Percentiles rank a stretch among this genome's conserved stretches.
These are phyloP conservation scores for Furcifer pardalis DNA, from an alignment of 2,797 vertebrate species.

Conservation along the genomic window DNA sequence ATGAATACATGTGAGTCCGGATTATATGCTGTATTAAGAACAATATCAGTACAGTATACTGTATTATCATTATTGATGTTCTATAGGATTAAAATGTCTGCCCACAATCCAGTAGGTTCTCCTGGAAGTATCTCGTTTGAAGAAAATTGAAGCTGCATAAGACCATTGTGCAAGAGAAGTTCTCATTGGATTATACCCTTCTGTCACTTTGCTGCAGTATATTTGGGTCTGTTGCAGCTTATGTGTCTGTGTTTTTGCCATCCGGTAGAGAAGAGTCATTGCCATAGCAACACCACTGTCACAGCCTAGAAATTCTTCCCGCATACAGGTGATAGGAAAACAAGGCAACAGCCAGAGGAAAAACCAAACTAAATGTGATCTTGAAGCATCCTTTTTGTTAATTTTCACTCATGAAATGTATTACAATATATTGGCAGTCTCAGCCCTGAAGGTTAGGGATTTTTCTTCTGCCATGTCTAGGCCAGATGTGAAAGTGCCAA, in stretches of 20 bases:
- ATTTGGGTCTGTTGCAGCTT: slow-evolving; percentile 4
- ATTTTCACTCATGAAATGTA: no score
- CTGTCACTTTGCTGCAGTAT: background rate
- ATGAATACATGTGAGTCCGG: background rate
- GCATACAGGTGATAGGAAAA: slow-evolving; percentile 9
- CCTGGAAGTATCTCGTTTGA: background rate
- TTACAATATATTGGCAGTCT: background rate
- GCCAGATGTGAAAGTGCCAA: no score
- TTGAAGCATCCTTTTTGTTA: background rate
- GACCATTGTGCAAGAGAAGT: background rate
- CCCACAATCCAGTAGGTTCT: background rate
- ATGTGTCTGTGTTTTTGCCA: background rate
- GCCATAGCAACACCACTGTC: slow-evolving; percentile 40
- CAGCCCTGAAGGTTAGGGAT: no score
- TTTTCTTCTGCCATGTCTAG: no score
- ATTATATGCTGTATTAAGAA: background rate
- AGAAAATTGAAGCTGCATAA: background rate
- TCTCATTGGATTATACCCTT: background rate
- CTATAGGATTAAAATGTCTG: background rate
- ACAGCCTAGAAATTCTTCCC: slow-evolving; percentile 20
- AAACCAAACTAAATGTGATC: background rate
- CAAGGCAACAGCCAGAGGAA: slow-evolving; percentile 34
- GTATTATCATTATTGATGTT: background rate
- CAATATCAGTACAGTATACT: background rate
- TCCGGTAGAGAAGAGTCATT: slow-evolving; percentile 34